Conservation (phyloP, 2,797 vertebrate species). For the Pempheris klunzingeri region DNA sequence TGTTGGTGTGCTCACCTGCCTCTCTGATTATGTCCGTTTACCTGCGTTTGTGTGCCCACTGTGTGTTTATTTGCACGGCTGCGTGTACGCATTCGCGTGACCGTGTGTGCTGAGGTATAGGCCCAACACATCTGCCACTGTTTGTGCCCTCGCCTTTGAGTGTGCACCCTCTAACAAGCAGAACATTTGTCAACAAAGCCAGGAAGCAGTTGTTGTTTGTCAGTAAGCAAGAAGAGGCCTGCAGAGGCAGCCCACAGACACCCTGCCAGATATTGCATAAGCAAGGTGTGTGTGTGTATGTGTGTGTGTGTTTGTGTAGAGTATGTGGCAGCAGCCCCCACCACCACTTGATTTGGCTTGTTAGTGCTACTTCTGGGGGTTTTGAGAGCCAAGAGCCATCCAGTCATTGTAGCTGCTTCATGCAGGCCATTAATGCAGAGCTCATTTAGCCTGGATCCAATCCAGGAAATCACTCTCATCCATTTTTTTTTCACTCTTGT, state of each 20-base stretch:
- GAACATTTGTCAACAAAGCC: constrained; percentile 61
- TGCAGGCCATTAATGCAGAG: constrained; percentile 54
- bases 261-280: constrained; percentile 43
- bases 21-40: constrained; percentile 5
- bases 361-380: constrained; percentile 68
- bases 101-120: constrained; percentile 3
- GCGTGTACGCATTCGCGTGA: background rate
- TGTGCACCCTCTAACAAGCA: constrained; percentile 51
- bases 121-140: constrained; percentile 27
- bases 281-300: constrained; percentile 35
- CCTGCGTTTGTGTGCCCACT: background rate
- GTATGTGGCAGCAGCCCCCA: constrained; percentile 39
- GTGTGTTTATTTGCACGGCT: background rate
- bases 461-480: constrained; percentile 24
- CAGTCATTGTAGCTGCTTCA: constrained; percentile 56
- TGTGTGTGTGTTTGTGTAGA: background rate
- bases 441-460: constrained; percentile 53
- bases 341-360: constrained; percentile 69
- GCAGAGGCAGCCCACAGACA: constrained; percentile 36
- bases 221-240: constrained; percentile 53
- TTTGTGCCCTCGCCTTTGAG: constrained; percentile 30
- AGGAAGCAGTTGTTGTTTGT: constrained; percentile 64
- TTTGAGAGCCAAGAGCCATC: constrained; percentile 58
- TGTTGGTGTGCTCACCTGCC: background rate
- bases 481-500: constrained; percentile 20